Evolutionary conservation across 2,888 invertebrate genomes (phyloP).

Genomic region (Belgica antarctica): DNA sequence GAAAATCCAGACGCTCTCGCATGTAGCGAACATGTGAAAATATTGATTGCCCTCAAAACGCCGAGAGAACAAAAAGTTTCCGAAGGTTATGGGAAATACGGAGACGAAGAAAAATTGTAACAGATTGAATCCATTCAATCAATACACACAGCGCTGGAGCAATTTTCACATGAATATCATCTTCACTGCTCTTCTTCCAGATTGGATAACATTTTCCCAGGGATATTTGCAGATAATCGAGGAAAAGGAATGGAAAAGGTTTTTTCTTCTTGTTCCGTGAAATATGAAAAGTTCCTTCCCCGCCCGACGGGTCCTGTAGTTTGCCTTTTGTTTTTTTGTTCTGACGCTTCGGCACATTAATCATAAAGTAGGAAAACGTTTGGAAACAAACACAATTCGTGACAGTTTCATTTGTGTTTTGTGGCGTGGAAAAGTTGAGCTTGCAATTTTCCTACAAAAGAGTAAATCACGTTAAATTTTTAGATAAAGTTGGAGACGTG

Average conservation of each 20-base stretch:
- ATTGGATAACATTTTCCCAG: slow-evolving; percentile 24
- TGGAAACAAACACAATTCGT: background rate
- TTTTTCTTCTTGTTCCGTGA: background rate
- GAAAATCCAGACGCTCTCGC: background rate
- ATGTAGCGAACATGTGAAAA: background rate
- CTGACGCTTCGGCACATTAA: background rate
- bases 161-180: slow-evolving; percentile 15
- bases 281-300: background rate
- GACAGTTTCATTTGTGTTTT: slow-evolving; percentile 43
- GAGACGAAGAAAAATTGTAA: slow-evolving; percentile 18
- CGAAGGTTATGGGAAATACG: slow-evolving; percentile 24
- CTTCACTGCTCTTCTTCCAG: background rate
- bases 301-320: too few species aligned
- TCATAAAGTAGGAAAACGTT: background rate
- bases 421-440: slow-evolving; percentile 20
- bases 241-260: background rate
- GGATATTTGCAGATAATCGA: slow-evolving; percentile 10
- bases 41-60: background rate
- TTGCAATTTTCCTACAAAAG: too few species aligned
- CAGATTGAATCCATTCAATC: slow-evolving; percentile 37
- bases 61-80: background rate
- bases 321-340: background rate
- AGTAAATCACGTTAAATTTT: too few species aligned
- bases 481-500: too few species aligned
- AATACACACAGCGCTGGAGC: background rate